A percentile compares a stretch with the other conserved stretches of the same genome.
Conservation (phyloP, 2,113 vertebrate genomes). For the Okapia johnstoni region DNA sequence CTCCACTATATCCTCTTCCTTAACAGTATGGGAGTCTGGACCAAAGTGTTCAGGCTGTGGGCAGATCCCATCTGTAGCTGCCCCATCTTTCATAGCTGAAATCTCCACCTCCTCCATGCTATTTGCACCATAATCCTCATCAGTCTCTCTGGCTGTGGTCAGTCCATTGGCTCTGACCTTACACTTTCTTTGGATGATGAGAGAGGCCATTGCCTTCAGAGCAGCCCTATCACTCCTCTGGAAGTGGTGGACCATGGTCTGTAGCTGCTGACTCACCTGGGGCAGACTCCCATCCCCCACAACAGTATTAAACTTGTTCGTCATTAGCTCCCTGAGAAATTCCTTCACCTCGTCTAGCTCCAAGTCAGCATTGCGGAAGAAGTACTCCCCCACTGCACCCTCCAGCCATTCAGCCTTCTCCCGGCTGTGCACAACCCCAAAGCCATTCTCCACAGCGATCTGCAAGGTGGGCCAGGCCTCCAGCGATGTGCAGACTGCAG, state of each 20-base stretch:
- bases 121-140: conserved; percentile 59
- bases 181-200: conserved; percentile 74
- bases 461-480: background rate
- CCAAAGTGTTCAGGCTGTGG: conserved; percentile 30
- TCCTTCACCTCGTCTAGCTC: background rate
- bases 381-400: background rate
- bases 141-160: conserved; percentile 66
- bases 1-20: conserved; percentile 75
- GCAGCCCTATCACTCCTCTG: conserved; percentile 79
- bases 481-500: rapidly evolving
- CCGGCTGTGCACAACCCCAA: background rate
- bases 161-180: conserved; percentile 54
- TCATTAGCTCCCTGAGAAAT: background rate
- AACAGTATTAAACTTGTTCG: background rate
- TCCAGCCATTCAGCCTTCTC: background rate
- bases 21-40: conserved; percentile 46
- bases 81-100: conserved; percentile 80
- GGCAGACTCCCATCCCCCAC: background rate
- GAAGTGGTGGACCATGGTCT: conserved; percentile 83
- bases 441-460: background rate
- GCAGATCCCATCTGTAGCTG: background rate
- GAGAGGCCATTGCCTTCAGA: conserved; percentile 76
- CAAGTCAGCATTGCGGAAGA: background rate
- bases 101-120: conserved; percentile 73
- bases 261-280: conserved; percentile 83